phyloP scores from a whole-genome alignment of 2,113 vertebrate genomes.

The Scytalopus superciliaris region DNA sequence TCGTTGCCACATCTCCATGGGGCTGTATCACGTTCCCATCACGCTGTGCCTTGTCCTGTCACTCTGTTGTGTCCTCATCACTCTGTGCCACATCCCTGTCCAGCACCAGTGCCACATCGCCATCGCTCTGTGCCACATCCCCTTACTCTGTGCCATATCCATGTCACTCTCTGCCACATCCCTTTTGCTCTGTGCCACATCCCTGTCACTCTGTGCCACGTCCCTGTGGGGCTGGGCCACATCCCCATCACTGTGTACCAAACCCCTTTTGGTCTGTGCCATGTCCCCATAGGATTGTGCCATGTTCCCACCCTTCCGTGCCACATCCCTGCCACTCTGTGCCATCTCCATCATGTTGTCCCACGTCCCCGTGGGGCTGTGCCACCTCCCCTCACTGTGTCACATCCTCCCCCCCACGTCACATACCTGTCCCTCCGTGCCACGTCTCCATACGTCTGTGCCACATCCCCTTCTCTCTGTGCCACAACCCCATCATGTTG shows the following conservation, averaged over 20 bases:
- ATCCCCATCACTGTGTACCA: background rate
- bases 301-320: background rate
- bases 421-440: background rate
- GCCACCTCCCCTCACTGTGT: background rate
- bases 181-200: background rate
- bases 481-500: background rate
- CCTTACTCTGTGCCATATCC: background rate
- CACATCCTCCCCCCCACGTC: background rate
- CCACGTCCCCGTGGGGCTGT: background rate
- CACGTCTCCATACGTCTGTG: background rate
- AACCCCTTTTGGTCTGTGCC: background rate
- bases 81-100: background rate
- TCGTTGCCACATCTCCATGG: background rate
- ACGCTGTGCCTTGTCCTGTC: too few relatives aligned
- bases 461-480: background rate
- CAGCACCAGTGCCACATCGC: too few relatives aligned
- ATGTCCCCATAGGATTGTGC: too few relatives aligned
- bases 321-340: background rate
- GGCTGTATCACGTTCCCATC: background rate
- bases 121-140: background rate
- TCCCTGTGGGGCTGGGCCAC: background rate
- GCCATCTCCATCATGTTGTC: too few relatives aligned
- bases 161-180: background rate
- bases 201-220: background rate
- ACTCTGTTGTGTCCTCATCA: too few relatives aligned